Evolutionary conservation across 2,113 vertebrate species (phyloP).

Genomic region (Protobothrops flavoviridis): DNA sequence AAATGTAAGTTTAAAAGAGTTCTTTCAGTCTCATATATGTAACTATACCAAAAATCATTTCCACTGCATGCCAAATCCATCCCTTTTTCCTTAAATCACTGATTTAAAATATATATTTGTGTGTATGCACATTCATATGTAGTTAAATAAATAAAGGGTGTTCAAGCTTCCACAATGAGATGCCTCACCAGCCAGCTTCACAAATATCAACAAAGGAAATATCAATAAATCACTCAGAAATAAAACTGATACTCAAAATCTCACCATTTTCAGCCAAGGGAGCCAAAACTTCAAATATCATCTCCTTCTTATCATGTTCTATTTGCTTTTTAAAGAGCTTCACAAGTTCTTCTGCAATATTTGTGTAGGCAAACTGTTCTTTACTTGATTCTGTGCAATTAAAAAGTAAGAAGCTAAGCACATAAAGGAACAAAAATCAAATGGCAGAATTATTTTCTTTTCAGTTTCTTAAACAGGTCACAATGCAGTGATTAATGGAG

Average conservation of each 20-base stretch:
- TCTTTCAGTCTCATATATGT: neutral
- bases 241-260: conserved; percentile 21
- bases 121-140: neutral
- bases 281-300: conserved; percentile 98
- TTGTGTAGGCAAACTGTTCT: conserved; percentile 97
- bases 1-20: neutral
- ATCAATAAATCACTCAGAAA: neutral
- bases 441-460: conserved; percentile 42
- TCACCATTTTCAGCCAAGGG: conserved; percentile 96
- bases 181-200: no score
- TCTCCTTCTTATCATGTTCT: conserved; percentile 97
- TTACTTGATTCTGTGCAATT: conserved; percentile 90
- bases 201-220: neutral
- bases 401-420: conserved; percentile 36
- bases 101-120: neutral
- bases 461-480: conserved; percentile 43
- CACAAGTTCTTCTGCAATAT: conserved; percentile 92
- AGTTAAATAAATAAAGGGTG: neutral
- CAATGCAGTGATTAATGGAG: conserved; percentile 49
- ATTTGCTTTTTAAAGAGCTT: conserved; percentile 93
- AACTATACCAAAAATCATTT: neutral
- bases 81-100: neutral
- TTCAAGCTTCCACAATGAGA: neutral
- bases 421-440: conserved; percentile 48
- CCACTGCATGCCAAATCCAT: neutral